Base-by-base conservation (phyloP, 2,888 invertebrate species). In the Drosophila macrospina region DNA sequence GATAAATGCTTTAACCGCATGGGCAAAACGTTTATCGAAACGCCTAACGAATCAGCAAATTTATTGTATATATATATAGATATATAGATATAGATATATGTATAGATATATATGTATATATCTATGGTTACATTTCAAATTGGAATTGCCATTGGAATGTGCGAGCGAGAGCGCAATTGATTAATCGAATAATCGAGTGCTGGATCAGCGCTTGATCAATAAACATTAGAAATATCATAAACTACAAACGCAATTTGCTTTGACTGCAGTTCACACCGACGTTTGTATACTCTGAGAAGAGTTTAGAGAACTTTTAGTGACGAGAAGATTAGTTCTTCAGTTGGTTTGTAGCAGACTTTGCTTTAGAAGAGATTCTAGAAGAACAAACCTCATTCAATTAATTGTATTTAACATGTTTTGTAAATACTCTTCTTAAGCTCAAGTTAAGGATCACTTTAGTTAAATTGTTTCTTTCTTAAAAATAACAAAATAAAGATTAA, bases 1-100 rank as follows among this genome's bases (percentile, higher is more conserved):
- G 67, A 78, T 81, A 82, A 82, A 85, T 74, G 63, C 70, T 73
- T 68, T 41, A 69, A 39, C 82, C 86, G 80, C 72, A 71, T 80
- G 84, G 67, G 81, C 78, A 75, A 69, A 74, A 66, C 63, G 73
- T 56, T 70, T 82, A 78, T 87, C 85, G 82, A 73, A 80, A 78
- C 75, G 79, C 78, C 71, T 62, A 81, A 64, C 87, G 87, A 80
- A 65, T 82, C 88, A 39, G 30, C 45, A 50, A 50, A 32, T 26
- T 26, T 16, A n/a, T n/a, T n/a, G n/a, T n/a, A n/a, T n/a, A n/a
- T n/a, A n/a, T n/a, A n/a, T n/a, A n/a, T n/a, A n/a, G n/a, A n/a
- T n/a, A n/a, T n/a, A n/a, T n/a, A n/a, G n/a, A n/a, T n/a, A n/a
- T n/a, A n/a, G n/a, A n/a, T n/a, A n/a, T n/a, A n/a, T n/a, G n/a